Evolutionary conservation across 2,113 vertebrate species (phyloP).

Genomic region (Anser cygnoides): DNA sequence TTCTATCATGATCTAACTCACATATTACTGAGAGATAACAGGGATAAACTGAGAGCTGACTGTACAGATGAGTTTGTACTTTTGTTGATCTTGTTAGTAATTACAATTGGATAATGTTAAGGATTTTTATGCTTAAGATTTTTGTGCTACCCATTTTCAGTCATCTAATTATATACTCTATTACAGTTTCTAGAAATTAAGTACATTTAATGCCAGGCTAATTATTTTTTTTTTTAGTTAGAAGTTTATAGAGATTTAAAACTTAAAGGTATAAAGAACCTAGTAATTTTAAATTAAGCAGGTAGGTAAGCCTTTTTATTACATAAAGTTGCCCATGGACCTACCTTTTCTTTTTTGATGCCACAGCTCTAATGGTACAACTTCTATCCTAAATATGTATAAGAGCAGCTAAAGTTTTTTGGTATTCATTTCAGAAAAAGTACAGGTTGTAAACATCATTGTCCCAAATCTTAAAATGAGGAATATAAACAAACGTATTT

Average conservation of each 20-base stretch:
- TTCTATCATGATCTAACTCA: not conserved
- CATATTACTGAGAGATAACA: not conserved
- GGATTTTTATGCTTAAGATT: not conserved
- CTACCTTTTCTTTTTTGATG: not conserved
- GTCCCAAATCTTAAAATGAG: not conserved
- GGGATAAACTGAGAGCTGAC: not conserved
- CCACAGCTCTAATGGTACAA: not conserved
- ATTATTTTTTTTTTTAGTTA: not conserved
- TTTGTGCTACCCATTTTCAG: not conserved
- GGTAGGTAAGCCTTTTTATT: not conserved
- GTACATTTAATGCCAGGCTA: not conserved
- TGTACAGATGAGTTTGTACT: not conserved
- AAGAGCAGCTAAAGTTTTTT: not conserved
- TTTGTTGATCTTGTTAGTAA: not conserved
- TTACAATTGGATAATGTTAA: not conserved
- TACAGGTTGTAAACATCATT: not conserved
- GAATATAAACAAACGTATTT: not conserved
- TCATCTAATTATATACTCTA: not conserved
- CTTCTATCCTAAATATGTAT: not conserved
- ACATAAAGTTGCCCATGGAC: not conserved
- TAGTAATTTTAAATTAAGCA: not conserved
- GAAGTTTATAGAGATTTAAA: not conserved
- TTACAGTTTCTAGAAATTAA: not conserved
- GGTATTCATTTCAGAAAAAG: not conserved
- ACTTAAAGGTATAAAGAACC: not conserved